Conservation (phyloP, 1,140 invertebrate genomes). For the Vanessa atalanta region DNA sequence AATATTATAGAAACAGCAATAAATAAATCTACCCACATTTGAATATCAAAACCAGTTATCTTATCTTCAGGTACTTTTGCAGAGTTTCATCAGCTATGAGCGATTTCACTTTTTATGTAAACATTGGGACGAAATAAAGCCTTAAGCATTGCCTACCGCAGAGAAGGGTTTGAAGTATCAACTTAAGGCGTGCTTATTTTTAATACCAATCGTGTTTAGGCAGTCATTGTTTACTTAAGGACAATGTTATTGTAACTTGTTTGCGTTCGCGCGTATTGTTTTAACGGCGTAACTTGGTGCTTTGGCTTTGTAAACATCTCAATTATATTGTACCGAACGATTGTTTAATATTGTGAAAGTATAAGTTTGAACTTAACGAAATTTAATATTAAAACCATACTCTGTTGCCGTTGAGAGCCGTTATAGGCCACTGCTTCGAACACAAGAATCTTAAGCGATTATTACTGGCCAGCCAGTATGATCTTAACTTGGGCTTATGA, state of each 20-base stretch:
- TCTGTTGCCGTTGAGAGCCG: no score
- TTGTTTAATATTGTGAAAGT: background rate
- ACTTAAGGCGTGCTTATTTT: slow-evolving; percentile 63
- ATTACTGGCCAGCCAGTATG: no score
- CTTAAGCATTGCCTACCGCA: slow-evolving; percentile 62
- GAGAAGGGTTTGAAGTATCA: slow-evolving; percentile 63
- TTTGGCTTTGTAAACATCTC: slow-evolving; percentile 23
- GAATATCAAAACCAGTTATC: no score
- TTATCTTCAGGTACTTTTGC: no score
- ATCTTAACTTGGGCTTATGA: no score
- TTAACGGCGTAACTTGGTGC: slow-evolving; percentile 36
- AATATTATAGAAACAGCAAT: no score
- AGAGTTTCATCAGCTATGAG: no score
- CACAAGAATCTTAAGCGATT: no score
- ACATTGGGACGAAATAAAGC: slow-evolving; percentile 26
- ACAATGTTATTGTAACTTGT: slow-evolving; percentile 65
- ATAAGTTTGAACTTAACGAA: background rate
- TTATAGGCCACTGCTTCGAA: no score
- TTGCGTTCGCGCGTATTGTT: slow-evolving; percentile 57
- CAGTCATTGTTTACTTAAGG: slow-evolving; percentile 70
- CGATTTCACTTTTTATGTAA: background rate
- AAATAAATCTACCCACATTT: no score
- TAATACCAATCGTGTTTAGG: slow-evolving; percentile 51
- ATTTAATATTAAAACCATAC: no score
- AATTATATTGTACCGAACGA: slow-evolving; percentile 6